phyloP scores from a whole-genome alignment of 2,888 invertebrate species.

The Thumatha senex region DNA sequence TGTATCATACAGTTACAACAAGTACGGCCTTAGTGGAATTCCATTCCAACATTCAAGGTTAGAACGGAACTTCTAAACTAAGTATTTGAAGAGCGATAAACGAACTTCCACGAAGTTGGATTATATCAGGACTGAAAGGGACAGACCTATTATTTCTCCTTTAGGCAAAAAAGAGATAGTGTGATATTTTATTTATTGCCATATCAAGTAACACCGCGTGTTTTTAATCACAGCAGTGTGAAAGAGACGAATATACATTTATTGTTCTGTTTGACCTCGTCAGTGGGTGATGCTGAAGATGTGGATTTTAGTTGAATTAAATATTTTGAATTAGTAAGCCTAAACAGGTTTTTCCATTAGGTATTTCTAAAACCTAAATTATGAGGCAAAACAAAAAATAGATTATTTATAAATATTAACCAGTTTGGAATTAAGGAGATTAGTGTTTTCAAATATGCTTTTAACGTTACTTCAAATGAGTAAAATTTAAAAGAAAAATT shows the following conservation, averaged over 20 bases:
- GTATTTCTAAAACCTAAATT: no score
- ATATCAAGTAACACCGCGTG: slow-evolving; percentile 68
- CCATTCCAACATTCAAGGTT: slow-evolving; percentile 73
- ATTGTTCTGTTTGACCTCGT: slow-evolving; percentile 48
- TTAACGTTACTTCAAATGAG: no score
- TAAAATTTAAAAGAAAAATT: no score
- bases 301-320: background rate
- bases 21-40: slow-evolving; percentile 51
- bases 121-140: slow-evolving; percentile 52
- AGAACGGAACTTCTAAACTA: slow-evolving; percentile 70
- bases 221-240: slow-evolving; percentile 50
- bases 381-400: no score
- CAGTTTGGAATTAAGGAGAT: no score
- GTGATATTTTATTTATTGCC: slow-evolving; percentile 73
- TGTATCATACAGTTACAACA: no score
- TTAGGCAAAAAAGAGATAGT: slow-evolving; percentile 44
- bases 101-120: slow-evolving; percentile 58
- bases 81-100: slow-evolving; percentile 78
- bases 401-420: no score
- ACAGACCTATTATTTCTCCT: slow-evolving; percentile 28
- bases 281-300: slow-evolving; percentile 38
- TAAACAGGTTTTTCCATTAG: background rate
- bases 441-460: no score
- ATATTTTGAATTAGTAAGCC: background rate
- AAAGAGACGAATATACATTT: slow-evolving; percentile 58